phyloP scores from a whole-genome alignment of 2,888 invertebrate species.

The Morpho helenor region DNA sequence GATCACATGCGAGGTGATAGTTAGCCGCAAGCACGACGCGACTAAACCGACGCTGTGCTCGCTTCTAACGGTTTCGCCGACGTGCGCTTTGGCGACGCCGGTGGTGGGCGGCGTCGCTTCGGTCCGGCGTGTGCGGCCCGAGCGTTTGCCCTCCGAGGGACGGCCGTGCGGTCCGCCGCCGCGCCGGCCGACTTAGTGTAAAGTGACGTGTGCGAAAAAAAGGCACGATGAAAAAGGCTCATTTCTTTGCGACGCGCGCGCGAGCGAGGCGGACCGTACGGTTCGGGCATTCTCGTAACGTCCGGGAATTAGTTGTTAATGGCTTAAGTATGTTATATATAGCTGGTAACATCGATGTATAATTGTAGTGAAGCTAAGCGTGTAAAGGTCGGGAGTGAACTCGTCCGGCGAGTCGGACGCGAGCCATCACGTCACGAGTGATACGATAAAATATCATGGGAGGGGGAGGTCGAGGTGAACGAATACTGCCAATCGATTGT shows the following conservation, averaged over 20 bases:
- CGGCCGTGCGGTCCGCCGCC: too few species aligned
- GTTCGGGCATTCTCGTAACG: constrained; percentile 18
- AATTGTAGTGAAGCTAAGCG: constrained; percentile 27
- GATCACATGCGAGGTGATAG: constrained; percentile 59
- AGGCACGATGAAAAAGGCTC: too few species aligned
- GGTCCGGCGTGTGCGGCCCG: too few species aligned
- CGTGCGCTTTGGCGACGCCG: constrained; percentile 8
- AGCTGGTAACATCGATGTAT: constrained; percentile 25
- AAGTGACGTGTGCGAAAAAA: too few species aligned
- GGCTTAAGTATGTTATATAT: constrained; percentile 24
- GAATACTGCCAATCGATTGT: constrained; percentile 77
- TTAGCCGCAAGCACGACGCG: constrained; percentile 10
- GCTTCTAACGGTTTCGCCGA: constrained; percentile 6
- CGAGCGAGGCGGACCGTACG: constrained; percentile 8
- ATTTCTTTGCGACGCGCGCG: too few species aligned
- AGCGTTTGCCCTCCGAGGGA: too few species aligned
- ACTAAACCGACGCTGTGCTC: constrained; percentile 2
- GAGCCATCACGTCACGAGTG: constrained; percentile 38
- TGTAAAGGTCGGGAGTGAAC: constrained; percentile 23
- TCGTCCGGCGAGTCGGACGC: constrained; percentile 10
- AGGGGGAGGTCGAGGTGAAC: constrained; percentile 49
- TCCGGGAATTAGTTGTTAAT: constrained; percentile 26
- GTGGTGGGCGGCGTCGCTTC: too few species aligned
- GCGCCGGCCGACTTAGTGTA: too few species aligned
- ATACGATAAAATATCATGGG: constrained; percentile 58